Base-by-base conservation (phyloP, 1,140 invertebrate species). In the Cataglyphis hispanica region DNA sequence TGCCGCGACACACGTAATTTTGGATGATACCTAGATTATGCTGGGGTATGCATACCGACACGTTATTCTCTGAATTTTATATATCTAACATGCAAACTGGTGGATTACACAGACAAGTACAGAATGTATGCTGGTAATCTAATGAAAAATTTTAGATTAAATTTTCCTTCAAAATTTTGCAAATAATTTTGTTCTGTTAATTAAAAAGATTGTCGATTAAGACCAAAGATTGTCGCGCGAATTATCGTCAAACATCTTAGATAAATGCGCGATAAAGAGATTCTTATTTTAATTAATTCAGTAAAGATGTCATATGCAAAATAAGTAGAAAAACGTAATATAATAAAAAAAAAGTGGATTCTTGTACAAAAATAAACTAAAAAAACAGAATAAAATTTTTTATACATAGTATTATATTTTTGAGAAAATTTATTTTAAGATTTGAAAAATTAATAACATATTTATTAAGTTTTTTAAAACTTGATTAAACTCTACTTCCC, bases 141-240 rank as follows among this genome's bases (percentile, higher is more conserved):
- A 27, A 50, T 10, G 66, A 46, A 63, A 19, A 66, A 87, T 85
- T 83, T 83, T 46, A 72, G 34, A 85, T 25, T 50, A 22, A 64
- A 72, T 78, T 61, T 70, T 11, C n/a, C 19, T 22, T 27, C n/a
- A 27, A 69, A 72, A 60, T 72, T 22, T 81, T 19, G 22, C 19
- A 13, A 60, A 16, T 34, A 8, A 8, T 34, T 25, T n/a, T 40
- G 43, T 16, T 25, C 1, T 2, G 19, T 40, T 58, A 31, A 70
- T 81, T 37, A 25, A 19, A 11, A 43, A 37, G 13, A 25, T 53
- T n/a, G 25, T 50, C 46, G 46, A 50, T 50, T 6, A 50, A 50
- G 3, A 16, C 2, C 1, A 4, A 50, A 50, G 3, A 16, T 3
- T 16, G 5, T 43, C 53, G 64, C 7, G 13, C 53, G 13, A 72